Evolutionary conservation across 2,797 vertebrate genomes (phyloP), one percentile per base, ranked within the genome.

Genomic region (Coilia nasus): DNA sequence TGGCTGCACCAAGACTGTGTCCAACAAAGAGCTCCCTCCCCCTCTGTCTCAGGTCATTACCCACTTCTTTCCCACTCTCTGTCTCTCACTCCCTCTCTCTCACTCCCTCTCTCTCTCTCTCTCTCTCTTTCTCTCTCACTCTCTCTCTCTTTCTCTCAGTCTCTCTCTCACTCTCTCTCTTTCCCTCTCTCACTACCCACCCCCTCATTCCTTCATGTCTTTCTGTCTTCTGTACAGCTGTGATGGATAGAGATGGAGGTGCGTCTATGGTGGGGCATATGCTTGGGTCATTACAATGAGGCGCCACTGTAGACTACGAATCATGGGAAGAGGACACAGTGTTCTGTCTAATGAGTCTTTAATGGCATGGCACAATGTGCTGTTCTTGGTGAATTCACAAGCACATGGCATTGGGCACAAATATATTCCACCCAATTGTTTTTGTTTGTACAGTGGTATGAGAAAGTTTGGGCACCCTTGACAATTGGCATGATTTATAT

Each of bases 1-100:
- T 25, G 98, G 98, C 93, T 99, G 98, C 96, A 96, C 92, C 85
- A 95, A 91, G 86, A 88, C 92, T 89, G 96, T 95, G 15, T 28
- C 31, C 90, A 90, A 67, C 50, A 0, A 86, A 62, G 85, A 67
- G 46, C 11, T 67, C 11, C 5, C 81, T 0, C 83, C 91, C 0
- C 85, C 47, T 83, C 50, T 82, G 64, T 75, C 91, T 60, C 92
- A 94, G n/a, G 35, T 86, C 50, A 54, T 54, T 54, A 54, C 54
- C 47, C 11, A 50, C 5, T 5, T 35, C 3, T 28, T 62, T 84
- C 31, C 47, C 83, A 64, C 23, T 23, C 44, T 17, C 23, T 83
- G 11, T 9, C 64, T 75, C 62, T 62, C 35, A 41, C 41, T 67
- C 50, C 12, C 50, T 54, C 50, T 54, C 50, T 54, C 50, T n/a